Conservation (phyloP, 1,140 invertebrate genomes). For the Mesaphorura yosii region DNA sequence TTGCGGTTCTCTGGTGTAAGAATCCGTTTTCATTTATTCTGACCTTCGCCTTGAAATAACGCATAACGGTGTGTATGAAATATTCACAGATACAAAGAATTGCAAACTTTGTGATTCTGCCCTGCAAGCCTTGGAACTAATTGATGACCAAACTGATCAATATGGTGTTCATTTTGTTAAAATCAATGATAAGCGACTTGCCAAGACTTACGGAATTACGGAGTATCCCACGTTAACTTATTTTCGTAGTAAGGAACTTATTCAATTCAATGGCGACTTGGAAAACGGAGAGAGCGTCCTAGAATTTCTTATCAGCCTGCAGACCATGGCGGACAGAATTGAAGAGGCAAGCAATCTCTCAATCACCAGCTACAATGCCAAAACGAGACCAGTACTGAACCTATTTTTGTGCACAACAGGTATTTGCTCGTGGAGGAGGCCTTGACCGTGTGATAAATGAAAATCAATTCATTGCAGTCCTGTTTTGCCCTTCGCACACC, state of each 20-base stretch:
- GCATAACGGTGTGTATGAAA: not conserved
- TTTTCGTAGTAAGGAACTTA: conserved; percentile 83
- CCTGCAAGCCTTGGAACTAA: conserved; percentile 78
- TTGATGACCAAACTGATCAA: conserved; percentile 56
- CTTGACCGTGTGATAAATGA: conserved; percentile 83
- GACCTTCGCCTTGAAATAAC: not conserved
- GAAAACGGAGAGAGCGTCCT: conserved; percentile 87
- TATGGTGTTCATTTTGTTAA: conserved; percentile 91
- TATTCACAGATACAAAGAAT: conserved; percentile 62
- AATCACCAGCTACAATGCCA: not conserved
- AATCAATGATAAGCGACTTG: conserved; percentile 87
- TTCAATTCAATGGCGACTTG: conserved; percentile 62
- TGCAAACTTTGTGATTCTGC: conserved; percentile 85
- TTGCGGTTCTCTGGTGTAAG: conserved; percentile 94
- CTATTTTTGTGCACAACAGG: not conserved
- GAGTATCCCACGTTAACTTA: conserved; percentile 88
- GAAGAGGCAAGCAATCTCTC: conserved; percentile 73
- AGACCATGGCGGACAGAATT: conserved; percentile 91
- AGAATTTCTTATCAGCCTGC: conserved; percentile 82
- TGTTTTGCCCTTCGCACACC: conserved; percentile 54
- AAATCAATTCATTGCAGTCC: conserved; percentile 78
- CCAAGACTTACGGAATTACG: conserved; percentile 87
- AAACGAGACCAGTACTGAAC: not conserved
- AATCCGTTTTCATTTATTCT: conserved; percentile 33
- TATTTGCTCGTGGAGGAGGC: conserved; percentile 60